Conservation (phyloP, 2,888 invertebrate genomes). For the Oscheius sp. region DNA sequence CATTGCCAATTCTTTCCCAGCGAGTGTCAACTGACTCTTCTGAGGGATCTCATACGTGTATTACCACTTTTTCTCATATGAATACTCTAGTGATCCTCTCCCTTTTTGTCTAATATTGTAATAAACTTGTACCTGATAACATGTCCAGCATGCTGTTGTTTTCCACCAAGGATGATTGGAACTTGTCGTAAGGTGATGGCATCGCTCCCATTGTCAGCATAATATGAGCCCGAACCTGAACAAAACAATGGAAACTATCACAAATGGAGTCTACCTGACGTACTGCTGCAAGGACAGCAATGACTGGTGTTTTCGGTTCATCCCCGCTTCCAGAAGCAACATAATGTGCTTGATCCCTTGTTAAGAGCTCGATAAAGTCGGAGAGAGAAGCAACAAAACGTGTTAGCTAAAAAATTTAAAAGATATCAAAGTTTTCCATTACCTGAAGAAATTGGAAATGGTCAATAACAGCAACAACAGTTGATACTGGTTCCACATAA, state of each 20-base stretch:
- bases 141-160: slow-evolving; percentile 34
- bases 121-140: slow-evolving; percentile 24
- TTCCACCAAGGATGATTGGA: slow-evolving; percentile 31
- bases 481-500: slow-evolving; percentile 56
- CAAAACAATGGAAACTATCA: background rate
- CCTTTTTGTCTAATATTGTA: background rate
- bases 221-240: slow-evolving; percentile 61
- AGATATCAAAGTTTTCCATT: background rate
- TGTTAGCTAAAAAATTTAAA: slow-evolving; percentile 40
- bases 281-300: slow-evolving; percentile 41
- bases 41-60: slow-evolving; percentile 39
- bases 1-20: slow-evolving; percentile 31
- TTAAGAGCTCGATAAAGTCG: slow-evolving; percentile 60
- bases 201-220: slow-evolving; percentile 62
- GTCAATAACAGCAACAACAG: slow-evolving; percentile 62
- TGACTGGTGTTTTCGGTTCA: slow-evolving; percentile 29
- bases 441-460: slow-evolving; percentile 70
- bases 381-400: slow-evolving; percentile 48
- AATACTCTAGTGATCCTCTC: slow-evolving; percentile 30
- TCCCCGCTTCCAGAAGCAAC: slow-evolving; percentile 27
- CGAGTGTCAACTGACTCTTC: slow-evolving; percentile 3
- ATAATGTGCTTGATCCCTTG: slow-evolving; percentile 61
- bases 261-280: slow-evolving; percentile 35
- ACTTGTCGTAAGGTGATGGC: slow-evolving; percentile 63
- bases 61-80: slow-evolving; percentile 21